These are phyloP conservation scores for Seladonia tumulorum DNA, from an alignment of 2,888 invertebrate species.

Conservation along the genomic window DNA sequence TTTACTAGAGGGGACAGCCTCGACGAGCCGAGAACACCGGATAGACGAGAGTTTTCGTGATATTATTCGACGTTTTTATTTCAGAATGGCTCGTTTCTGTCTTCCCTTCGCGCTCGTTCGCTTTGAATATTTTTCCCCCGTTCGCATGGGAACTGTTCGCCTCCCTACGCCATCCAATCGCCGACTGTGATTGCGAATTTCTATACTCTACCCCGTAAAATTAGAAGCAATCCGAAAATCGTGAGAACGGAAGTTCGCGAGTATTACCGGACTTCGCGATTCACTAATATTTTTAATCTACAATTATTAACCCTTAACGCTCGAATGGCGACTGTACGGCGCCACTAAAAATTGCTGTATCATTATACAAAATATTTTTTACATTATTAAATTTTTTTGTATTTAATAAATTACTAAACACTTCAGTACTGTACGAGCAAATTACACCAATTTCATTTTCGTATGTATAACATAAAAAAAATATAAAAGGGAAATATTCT, in stretches of 20 bases:
- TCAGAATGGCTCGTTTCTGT: neutral
- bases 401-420: too few species aligned
- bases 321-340: too few species aligned
- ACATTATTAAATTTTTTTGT: too few species aligned
- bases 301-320: too few species aligned
- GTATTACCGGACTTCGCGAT: neutral
- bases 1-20: constrained; percentile 45
- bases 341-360: too few species aligned
- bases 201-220: neutral
- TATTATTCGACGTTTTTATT: constrained; percentile 8
- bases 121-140: constrained; percentile 1
- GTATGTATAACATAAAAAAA: too few species aligned
- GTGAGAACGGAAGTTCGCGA: too few species aligned
- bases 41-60: constrained; percentile 18
- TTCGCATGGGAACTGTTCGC: neutral
- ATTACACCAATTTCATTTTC: too few species aligned
- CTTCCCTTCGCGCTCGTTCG: neutral
- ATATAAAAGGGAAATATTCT: too few species aligned
- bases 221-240: neutral
- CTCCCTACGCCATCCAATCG: neutral
- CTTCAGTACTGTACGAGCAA: too few species aligned
- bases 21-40: constrained; percentile 24
- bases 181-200: neutral
- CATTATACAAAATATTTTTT: too few species aligned
- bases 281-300: too few species aligned